Conservation (phyloP, 2,113 vertebrate genomes). For the Lophius piscatorius region DNA sequence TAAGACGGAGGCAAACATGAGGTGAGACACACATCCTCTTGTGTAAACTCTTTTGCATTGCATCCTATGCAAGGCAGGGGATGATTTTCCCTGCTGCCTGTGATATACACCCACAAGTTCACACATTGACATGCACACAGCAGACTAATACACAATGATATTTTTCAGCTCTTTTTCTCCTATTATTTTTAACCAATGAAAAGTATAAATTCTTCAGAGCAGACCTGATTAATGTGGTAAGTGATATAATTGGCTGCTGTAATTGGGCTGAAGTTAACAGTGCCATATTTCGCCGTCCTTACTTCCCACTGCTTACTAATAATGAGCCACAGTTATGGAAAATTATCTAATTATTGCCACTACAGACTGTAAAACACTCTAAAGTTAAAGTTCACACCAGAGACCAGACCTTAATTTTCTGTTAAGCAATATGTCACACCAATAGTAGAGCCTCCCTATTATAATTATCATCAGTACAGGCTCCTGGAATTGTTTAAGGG, state of each 20-base stretch:
- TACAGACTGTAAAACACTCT: no score
- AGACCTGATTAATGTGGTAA: slow-evolving; percentile 63
- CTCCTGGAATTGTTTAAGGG: no score
- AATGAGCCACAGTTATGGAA: slow-evolving; percentile 54
- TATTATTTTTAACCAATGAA: slow-evolving; percentile 61
- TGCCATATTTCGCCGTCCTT: slow-evolving; percentile 45
- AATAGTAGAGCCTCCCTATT: no score
- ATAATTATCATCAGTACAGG: no score
- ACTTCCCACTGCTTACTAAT: slow-evolving; percentile 48
- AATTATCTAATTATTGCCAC: slow-evolving; percentile 53
- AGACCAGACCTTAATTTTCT: no score
- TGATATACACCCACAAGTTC: not conserved
- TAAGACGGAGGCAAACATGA: slow-evolving; percentile 83
- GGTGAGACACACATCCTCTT: slow-evolving; percentile 76
- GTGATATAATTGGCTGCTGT: slow-evolving; percentile 71
- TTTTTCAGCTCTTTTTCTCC: slow-evolving; percentile 51
- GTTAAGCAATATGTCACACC: no score
- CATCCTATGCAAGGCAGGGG: no score
- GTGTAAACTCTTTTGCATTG: no score
- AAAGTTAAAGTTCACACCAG: no score
- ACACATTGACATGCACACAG: slow-evolving; percentile 5
- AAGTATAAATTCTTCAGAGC: slow-evolving; percentile 56
- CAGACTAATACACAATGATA: no score
- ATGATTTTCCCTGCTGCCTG: no score
- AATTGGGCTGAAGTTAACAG: slow-evolving; percentile 67